Evolutionary conservation across 64 coral and sea anemone species (phyloP).

Genomic region (Pachyseris speciosa): DNA sequence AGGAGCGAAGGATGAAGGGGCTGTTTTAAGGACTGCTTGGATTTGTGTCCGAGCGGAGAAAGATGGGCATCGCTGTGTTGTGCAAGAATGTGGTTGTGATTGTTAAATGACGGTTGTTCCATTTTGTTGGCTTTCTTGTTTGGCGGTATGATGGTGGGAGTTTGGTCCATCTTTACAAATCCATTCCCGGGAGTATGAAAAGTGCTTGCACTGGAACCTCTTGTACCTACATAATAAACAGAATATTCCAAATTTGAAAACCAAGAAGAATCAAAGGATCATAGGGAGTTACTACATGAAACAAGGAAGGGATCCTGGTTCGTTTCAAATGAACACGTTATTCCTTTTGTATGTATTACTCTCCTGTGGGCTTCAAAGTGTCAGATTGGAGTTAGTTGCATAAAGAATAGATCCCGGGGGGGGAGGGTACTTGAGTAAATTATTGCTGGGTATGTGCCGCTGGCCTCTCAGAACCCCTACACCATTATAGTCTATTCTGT

Average conservation of each 20-base stretch:
- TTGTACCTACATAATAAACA: slow-evolving; percentile 27
- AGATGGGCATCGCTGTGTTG: slow-evolving; percentile 61
- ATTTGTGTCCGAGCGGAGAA: slow-evolving; percentile 65
- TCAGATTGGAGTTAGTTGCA: too few species aligned
- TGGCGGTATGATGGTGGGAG: neutral
- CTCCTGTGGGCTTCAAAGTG: too few species aligned
- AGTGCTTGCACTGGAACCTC: slow-evolving; percentile 27
- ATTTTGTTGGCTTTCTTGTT: slow-evolving; percentile 48
- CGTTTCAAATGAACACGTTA: neutral
- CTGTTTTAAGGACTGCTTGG: slow-evolving; percentile 58
- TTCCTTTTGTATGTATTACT: too few species aligned
- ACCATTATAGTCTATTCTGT: too few species aligned
- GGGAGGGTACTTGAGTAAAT: too few species aligned
- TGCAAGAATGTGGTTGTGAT: slow-evolving; percentile 83
- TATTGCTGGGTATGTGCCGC: too few species aligned
- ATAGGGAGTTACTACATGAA: too few species aligned
- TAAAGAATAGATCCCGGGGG: too few species aligned
- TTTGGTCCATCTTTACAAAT: slow-evolving; percentile 37
- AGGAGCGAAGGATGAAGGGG: slow-evolving; percentile 55
- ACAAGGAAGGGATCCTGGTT: too few species aligned
- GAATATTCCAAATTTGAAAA: neutral
- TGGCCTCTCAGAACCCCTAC: too few species aligned
- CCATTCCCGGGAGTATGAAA: slow-evolving; percentile 62
- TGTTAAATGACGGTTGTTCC: slow-evolving; percentile 38
- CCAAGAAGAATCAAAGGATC: neutral